Evolutionary conservation across 2,797 vertebrate species (phyloP).

Genomic region (Macropus fuliginosus): DNA sequence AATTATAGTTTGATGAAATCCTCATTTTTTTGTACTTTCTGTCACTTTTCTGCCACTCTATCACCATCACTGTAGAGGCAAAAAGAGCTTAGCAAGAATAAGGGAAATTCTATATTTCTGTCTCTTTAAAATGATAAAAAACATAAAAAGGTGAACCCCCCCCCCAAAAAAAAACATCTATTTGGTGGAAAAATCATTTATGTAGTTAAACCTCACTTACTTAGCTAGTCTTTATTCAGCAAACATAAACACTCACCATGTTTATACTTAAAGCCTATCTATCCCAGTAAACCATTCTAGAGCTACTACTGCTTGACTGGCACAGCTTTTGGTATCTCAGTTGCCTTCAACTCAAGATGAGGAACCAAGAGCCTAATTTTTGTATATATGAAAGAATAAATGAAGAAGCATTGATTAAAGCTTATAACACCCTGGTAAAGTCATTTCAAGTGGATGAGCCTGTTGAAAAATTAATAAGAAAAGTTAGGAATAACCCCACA

Average conservation of each 20-base stretch:
- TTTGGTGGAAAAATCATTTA: neutral
- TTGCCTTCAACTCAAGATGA: neutral
- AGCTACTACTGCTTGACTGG: neutral
- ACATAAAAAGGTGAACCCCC: no score
- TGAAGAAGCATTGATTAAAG: neutral
- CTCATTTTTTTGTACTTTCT: neutral
- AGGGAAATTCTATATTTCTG: neutral
- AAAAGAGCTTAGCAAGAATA: neutral
- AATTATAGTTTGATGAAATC: neutral
- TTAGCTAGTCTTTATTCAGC: neutral
- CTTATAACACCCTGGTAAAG: neutral
- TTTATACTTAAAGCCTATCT: neutral
- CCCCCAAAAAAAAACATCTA: neutral
- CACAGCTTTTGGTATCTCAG: neutral
- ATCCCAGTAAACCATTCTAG: neutral
- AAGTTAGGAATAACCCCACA: neutral
- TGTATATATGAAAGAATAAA: neutral
- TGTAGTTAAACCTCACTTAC: neutral
- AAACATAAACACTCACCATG: neutral
- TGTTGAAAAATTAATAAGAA: neutral
- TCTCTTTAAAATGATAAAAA: neutral
- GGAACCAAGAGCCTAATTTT: neutral
- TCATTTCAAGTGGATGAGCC: neutral
- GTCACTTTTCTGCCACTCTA: neutral
- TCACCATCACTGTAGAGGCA: neutral